Base-by-base conservation (phyloP, 1,140 invertebrate species). In the Asobara japonica region DNA sequence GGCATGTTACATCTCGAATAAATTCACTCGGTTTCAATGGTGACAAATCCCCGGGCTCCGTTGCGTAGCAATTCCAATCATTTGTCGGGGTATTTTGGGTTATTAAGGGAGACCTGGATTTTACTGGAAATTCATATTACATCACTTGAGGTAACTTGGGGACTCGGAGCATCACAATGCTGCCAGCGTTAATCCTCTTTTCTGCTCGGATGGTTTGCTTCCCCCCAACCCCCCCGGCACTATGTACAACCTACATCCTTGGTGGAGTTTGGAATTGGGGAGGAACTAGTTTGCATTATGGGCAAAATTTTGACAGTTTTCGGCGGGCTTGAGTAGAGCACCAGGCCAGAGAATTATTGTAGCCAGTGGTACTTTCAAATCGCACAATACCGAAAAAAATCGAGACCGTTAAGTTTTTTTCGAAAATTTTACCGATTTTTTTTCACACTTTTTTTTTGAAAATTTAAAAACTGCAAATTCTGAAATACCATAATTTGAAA, bases 131-230 rank as follows among this genome's bases (percentile, higher is more conserved):
- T 25, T 56, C 22, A 20, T 56, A 56, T 56, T 27, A 56, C 22
- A 56, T 56, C 51, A 56, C 51, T 56, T 56, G 51, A 56, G 25
- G 18, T 25, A 56, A 56, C 13, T 56, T 56, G 22, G 22, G 22
- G 51, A 56, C 51, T 56, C 18, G 51, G 11, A 27, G 51, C 51
- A 7, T 56, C 51, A 56, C 51, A 56, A 56, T 56, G 18, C 51
- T 56, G 18, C 5, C 25, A 56, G 51, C 51, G 51, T 56, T 56
- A 56, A 56, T 56, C 51, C 51, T 27, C 51, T 56, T 56, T 56
- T 56, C 51, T 56, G 18, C 51, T 27, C 13, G 20, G 22, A 18
- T 56, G 51, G 20, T 56, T 56, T 56, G 51, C 22, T 25, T 56
- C 22, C 51, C 51, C 8, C 51, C 51, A 18, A 56, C 25, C 22